These are phyloP conservation scores for Sebastolobus alascanus DNA, from an alignment of 2,797 vertebrate species.

Conservation along the genomic window DNA sequence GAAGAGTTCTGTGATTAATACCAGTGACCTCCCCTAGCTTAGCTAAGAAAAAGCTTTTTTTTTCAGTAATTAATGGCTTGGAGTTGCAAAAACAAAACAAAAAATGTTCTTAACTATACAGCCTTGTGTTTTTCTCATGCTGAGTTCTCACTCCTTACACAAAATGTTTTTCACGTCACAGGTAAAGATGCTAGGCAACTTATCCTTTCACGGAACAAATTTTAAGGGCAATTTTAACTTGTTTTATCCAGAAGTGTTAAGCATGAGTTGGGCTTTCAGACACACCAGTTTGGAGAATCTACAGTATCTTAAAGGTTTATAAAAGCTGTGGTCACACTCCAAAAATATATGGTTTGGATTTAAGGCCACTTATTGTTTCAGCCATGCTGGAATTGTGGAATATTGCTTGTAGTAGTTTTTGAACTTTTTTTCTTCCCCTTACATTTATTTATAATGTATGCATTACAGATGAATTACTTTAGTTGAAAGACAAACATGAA, in stretches of 20 bases:
- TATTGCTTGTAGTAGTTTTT: slow-evolving; percentile 83
- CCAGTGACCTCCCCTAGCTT: slow-evolving; percentile 61
- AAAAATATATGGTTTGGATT: slow-evolving; percentile 71
- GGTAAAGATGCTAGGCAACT: slow-evolving; percentile 52
- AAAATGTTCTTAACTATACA: slow-evolving; percentile 56
- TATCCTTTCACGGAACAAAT: slow-evolving; percentile 57
- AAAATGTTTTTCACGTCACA: slow-evolving; percentile 60
- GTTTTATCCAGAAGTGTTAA: slow-evolving; percentile 79
- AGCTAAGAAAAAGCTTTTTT: slow-evolving; percentile 62
- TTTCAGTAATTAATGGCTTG: slow-evolving; percentile 64
- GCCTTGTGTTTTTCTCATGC: slow-evolving; percentile 69
- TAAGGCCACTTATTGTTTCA: slow-evolving; percentile 82
- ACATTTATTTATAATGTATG: slow-evolving; percentile 89
- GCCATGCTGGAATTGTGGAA: slow-evolving; percentile 85
- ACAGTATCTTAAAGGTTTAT: slow-evolving; percentile 79
- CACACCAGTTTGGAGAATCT: slow-evolving; percentile 66
- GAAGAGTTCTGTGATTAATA: slow-evolving; percentile 72
- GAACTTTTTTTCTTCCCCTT: slow-evolving; percentile 71
- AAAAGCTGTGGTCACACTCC: slow-evolving; percentile 74
- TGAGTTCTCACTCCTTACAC: slow-evolving; percentile 60
- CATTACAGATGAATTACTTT: slow-evolving; percentile 84
- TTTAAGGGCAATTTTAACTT: slow-evolving; percentile 84
- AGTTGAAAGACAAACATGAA: slow-evolving; percentile 76
- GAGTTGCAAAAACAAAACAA: slow-evolving; percentile 52
- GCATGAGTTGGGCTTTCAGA: slow-evolving; percentile 70